Evolutionary conservation across 2,888 invertebrate species (phyloP).

Genomic region (Idaea aversata): DNA sequence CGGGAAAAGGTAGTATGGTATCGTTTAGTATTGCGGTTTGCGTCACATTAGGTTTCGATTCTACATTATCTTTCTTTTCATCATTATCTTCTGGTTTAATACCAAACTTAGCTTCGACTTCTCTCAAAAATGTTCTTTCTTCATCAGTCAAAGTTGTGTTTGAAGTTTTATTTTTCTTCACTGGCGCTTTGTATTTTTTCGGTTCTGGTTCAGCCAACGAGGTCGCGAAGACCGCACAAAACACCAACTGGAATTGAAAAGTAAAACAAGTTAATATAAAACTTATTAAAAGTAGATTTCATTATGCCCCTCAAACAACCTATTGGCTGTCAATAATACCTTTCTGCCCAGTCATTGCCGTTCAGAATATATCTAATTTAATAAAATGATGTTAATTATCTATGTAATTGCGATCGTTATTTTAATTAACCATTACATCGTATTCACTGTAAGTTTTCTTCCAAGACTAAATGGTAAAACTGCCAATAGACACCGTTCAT

Average conservation of each 20-base stretch:
- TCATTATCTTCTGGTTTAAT: slow-evolving; percentile 55
- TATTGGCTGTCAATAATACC: too few species aligned
- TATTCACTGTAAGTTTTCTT: neutral
- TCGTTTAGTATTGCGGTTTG: slow-evolving; percentile 29
- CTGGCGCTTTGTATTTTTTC: slow-evolving; percentile 63
- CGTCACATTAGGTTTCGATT: slow-evolving; percentile 26
- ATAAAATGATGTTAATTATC: neutral
- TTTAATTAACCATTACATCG: neutral
- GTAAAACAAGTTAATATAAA: slow-evolving; percentile 17
- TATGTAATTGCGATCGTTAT: neutral
- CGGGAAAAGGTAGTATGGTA: slow-evolving; percentile 56
- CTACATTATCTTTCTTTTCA: slow-evolving; percentile 35
- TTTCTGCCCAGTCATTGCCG: too few species aligned
- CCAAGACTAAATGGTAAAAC: neutral
- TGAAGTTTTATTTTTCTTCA: slow-evolving; percentile 48
- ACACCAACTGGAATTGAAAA: slow-evolving; percentile 62
- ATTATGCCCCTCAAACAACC: slow-evolving; percentile 2
- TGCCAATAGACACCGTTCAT: slow-evolving; percentile 10
- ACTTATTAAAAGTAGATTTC: slow-evolving; percentile 1
- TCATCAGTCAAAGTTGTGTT: slow-evolving; percentile 60
- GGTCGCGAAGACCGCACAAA: slow-evolving; percentile 46
- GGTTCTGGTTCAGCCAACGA: slow-evolving; percentile 63
- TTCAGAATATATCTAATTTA: neutral
- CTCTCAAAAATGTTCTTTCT: slow-evolving; percentile 69
- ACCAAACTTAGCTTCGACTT: slow-evolving; percentile 73